Evolutionary conservation across 1,140 invertebrate species (phyloP).

Genomic region (Hylaeus volcanicus): DNA sequence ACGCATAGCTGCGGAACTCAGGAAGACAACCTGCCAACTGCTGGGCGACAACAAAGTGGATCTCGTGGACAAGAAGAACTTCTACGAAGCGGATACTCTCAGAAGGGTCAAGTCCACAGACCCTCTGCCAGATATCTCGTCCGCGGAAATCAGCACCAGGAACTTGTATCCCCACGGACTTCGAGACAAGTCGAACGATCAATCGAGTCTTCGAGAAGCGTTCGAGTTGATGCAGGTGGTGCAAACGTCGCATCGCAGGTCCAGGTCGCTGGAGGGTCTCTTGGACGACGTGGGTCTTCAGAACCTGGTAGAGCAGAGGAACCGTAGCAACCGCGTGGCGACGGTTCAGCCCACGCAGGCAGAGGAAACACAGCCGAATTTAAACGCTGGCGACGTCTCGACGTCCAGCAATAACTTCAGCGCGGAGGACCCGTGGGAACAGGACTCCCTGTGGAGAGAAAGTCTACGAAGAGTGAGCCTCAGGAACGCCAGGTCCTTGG

Average conservation of each 20-base stretch:
- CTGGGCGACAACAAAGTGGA: conserved; percentile 82
- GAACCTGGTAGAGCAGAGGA: conserved; percentile 72
- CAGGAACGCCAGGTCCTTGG: conserved; percentile 89
- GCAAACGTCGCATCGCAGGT: conserved; percentile 75
- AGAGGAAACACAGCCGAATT: neutral
- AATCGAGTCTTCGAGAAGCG: conserved; percentile 33
- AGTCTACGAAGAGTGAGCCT: conserved; percentile 88
- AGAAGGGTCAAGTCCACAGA: conserved; percentile 82
- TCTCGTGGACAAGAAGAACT: conserved; percentile 87
- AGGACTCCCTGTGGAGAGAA: conserved; percentile 90
- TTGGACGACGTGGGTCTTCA: conserved; percentile 81
- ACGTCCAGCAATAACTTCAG: conserved; percentile 56
- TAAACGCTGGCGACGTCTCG: neutral
- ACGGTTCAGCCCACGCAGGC: neutral
- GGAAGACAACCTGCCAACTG: conserved; percentile 85
- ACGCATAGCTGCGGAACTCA: conserved; percentile 83
- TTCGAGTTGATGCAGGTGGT: conserved; percentile 1
- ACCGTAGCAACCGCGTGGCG: conserved; percentile 58
- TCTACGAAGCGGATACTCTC: conserved; percentile 86
- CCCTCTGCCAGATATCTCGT: conserved; percentile 65
- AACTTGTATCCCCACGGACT: conserved; percentile 81
- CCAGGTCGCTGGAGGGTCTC: conserved; percentile 84
- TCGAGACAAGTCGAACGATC: conserved; percentile 73
- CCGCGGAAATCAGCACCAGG: conserved; percentile 75
- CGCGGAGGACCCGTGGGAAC: conserved; percentile 89